phyloP scores from a whole-genome alignment of 2,113 vertebrate species.

The Phrynosoma blainvillii region DNA sequence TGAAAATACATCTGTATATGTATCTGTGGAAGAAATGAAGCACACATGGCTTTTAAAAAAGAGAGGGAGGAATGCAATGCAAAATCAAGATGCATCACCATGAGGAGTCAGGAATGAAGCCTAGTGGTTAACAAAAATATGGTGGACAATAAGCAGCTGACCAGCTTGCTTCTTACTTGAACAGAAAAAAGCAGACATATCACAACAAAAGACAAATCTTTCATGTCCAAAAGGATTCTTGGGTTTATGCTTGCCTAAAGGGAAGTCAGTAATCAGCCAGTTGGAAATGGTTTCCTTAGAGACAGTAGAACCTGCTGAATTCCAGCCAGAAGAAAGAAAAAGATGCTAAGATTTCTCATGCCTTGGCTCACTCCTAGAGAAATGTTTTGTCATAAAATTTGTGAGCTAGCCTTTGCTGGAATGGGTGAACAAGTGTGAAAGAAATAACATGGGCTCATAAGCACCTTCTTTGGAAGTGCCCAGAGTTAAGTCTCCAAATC shows the following conservation, averaged over 20 bases:
- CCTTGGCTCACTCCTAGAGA: conserved; percentile 24
- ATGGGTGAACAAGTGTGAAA: conserved; percentile 23
- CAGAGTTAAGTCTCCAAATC: not conserved
- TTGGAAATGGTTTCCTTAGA: conserved; percentile 44
- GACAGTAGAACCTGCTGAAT: conserved; percentile 27
- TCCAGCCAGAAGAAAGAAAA: conserved; percentile 15
- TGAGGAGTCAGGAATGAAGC: not conserved
- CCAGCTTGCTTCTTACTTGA: not conserved
- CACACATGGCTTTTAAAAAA: not conserved
- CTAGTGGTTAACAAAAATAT: not conserved
- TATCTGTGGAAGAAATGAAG: not conserved
- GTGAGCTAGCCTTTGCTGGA: conserved; percentile 9
- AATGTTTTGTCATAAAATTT: conserved; percentile 28
- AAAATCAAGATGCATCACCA: not conserved
- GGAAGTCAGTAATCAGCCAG: conserved; percentile 20
- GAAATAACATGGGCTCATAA: conserved; percentile 10
- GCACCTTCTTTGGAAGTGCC: not conserved
- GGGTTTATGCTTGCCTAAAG: conserved; percentile 1
- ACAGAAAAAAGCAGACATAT: not conserved
- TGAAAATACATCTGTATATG: not conserved
- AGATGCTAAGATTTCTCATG: conserved; percentile 12
- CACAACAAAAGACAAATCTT: not conserved
- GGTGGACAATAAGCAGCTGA: not conserved
- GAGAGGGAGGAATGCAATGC: not conserved
- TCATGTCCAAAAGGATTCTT: not conserved